Percentiles rank a stretch among this genome's conserved stretches.
Conservation (phyloP, 2,797 vertebrate species). For the Stomatorhinus walkeri region DNA sequence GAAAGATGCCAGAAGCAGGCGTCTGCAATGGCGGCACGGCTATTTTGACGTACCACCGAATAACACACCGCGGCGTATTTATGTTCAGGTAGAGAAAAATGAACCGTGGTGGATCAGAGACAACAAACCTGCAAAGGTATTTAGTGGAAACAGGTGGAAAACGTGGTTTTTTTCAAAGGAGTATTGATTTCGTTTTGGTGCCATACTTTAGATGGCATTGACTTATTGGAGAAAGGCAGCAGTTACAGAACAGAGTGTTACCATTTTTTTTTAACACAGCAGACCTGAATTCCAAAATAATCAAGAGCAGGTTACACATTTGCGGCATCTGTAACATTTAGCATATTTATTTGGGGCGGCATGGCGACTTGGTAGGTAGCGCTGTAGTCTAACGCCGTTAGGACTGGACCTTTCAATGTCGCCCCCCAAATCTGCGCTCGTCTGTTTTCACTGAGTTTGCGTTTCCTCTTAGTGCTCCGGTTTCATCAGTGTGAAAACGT, state of each 20-base stretch:
- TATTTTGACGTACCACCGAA: neutral
- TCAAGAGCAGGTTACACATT: neutral
- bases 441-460: neutral
- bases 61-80: no score
- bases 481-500: neutral
- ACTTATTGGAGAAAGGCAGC: neutral
- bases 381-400: neutral
- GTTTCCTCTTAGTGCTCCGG: neutral
- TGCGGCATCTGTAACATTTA: neutral
- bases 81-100: neutral
- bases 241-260: neutral
- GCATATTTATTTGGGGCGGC: neutral
- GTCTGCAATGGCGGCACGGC: neutral
- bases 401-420: neutral
- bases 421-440: neutral
- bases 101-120: neutral
- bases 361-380: neutral
- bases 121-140: neutral
- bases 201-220: neutral
- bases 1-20: neutral
- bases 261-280: no score
- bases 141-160: neutral
- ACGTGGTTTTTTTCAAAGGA: neutral
- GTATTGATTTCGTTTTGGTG: neutral
- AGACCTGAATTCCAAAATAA: neutral